Base-by-base conservation (phyloP, 2,888 invertebrate genomes). In the Brachylomia viminalis region DNA sequence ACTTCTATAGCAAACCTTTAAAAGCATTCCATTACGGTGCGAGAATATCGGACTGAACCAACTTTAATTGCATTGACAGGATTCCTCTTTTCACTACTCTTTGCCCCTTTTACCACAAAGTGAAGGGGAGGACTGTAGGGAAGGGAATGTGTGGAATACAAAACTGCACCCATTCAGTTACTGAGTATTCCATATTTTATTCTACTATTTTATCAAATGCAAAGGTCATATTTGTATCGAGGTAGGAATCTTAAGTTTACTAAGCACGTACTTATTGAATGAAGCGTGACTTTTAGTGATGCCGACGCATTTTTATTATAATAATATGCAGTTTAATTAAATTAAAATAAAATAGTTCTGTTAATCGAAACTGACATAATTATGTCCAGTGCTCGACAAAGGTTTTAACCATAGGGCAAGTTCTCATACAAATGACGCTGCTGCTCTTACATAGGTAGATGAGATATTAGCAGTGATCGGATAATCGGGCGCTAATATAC, bases 51-150 rank as follows among this genome's bases (percentile, higher is more conserved):
- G 49, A 45, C 54, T 69, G 71, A 71, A 75, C 75, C 52, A 69
- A 66, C 66, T 81, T 72, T 84, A 84, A 84, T 83, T 84, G 70
- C 85, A 84, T 84, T 80, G 85, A 61, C 59, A 71, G 66, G 75
- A 83, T 84, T 74, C 84, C 70, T 64, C 62, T 64, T 79, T 83
- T 73, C 61, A 79, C 49, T 72, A 56, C 61, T 66, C 72, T 3
- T 3, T 38, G 45, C 52, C 59, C 61, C 72, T 75, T 80, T 75
- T 72, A 75, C 56, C 64, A 59, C 75, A 58, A 64, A 71, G 62
- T 70, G 54, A 71, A 79, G 13, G 52, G 45, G 61, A 68, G 49
- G 61, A 30, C 10, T 49, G 42, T 42, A 4, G 38, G 56, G 17
- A n/a, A 47, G 33, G n/a, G 27, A 56, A 33, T 33, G 58, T 33